Conservation (phyloP, 2,888 invertebrate genomes). For the Conops quadrifasciatus region DNA sequence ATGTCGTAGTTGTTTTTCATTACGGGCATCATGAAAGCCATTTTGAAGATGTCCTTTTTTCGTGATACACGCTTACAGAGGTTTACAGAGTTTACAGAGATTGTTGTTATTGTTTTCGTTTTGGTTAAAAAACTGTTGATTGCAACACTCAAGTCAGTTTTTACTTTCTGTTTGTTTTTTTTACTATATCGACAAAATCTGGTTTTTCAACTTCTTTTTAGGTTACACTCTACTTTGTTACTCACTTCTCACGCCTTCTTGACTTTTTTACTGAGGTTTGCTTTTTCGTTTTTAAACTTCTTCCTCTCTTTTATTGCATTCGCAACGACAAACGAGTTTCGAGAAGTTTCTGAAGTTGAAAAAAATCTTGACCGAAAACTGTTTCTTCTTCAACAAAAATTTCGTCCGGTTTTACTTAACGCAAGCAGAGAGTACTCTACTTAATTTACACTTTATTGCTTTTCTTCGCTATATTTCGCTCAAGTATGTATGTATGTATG, state of each 20-base stretch:
- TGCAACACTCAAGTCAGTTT: too few relatives aligned
- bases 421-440: slow-evolving; percentile 3
- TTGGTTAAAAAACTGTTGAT: neutral
- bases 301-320: neutral
- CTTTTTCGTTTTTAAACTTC: neutral
- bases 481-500: too few relatives aligned
- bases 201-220: too few relatives aligned
- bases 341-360: slow-evolving; percentile 13
- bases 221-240: neutral
- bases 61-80: too few relatives aligned
- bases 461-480: neutral
- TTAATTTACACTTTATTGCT: slow-evolving; percentile 12
- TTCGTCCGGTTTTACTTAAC: neutral
- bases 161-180: slow-evolving; percentile 18
- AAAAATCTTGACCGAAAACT: slow-evolving; percentile 13
- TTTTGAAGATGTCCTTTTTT: slow-evolving; percentile 55
- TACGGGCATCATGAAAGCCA: slow-evolving; percentile 97
- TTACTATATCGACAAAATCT: neutral
- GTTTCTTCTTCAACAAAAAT: neutral
- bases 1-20: slow-evolving; percentile 94
- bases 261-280: neutral
- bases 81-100: too few relatives aligned
- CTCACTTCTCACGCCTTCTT: slow-evolving; percentile 11
- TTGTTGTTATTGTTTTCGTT: slow-evolving; percentile 13
- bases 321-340: neutral